phyloP scores from a whole-genome alignment of 2,113 vertebrate species.

The Rhadina sibilatrix region DNA sequence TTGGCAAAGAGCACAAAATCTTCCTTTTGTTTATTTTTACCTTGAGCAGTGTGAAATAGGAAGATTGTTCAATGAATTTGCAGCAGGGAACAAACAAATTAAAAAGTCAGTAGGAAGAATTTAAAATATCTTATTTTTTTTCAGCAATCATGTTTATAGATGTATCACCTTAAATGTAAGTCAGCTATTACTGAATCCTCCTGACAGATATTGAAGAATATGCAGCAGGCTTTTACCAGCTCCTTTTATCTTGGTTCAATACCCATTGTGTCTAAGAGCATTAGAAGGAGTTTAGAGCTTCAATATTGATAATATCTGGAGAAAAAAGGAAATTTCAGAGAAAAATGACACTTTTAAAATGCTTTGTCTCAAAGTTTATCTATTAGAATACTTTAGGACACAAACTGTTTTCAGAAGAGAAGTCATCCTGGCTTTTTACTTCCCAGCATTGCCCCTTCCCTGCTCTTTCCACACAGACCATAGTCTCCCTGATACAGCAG shows the following conservation, averaged over 20 bases:
- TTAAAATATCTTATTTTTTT: not conserved
- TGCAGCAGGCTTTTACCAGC: not conserved
- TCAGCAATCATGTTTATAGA: not conserved
- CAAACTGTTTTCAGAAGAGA: not conserved
- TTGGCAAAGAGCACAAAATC: not conserved
- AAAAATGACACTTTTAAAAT: not conserved
- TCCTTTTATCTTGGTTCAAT: not conserved
- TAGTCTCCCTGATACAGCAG: fast-evolving
- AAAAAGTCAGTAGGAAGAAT: not conserved
- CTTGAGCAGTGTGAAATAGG: not conserved
- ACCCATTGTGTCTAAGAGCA: not conserved
- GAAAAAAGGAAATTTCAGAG: not conserved
- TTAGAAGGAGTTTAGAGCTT: not conserved
- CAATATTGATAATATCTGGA: not conserved
- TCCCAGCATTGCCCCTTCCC: not conserved
- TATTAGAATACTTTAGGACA: not conserved
- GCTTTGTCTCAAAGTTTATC: not conserved
- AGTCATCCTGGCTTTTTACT: not conserved
- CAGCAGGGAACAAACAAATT: not conserved
- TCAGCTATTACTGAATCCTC: not conserved
- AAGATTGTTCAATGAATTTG: not conserved
- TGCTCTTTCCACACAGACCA: not conserved
- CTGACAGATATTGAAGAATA: not conserved
- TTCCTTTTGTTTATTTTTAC: not conserved
- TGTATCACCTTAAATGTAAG: not conserved